Base-by-base conservation (phyloP, 2,888 invertebrate species). In the Galerucella calmariensis region DNA sequence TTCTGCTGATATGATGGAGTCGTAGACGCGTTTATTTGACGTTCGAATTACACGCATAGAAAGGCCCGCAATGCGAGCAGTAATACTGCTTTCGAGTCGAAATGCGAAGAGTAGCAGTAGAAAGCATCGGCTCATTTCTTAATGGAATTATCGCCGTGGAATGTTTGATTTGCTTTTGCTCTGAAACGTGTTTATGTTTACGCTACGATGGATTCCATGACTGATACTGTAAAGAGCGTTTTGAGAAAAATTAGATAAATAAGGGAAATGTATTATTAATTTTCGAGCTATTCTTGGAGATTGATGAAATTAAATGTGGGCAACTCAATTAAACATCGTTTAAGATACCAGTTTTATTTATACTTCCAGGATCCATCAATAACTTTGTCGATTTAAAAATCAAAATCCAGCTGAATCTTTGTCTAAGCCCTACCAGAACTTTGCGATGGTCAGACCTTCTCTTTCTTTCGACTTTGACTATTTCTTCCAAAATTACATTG, bases 101-200 rank as follows among this genome's bases (percentile, higher is more conserved):
- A 16, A 56, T 16, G 56, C n/a, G 56, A 56, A 20, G 76, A 81
- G 77, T 82, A 81, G 81, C 35, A 83, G 82, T 84, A 83, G 82
- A 84, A 83, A 85, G 85, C 86, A 81, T 85, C 85, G 84, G 85
- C 85, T 86, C 85, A 86, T 86, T 86, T 85, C 86, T 86, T 86
- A 86, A 86, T 86, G 86, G 86, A 86, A 86, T 86, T 86, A 86
- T 84, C 83, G 83, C 84, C 81, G 82, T 78, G 84, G 80, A 81
- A 78, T 86, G 84, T 86, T 85, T 86, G 83, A 83, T 81, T 84
- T 82, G 46, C 63, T 65, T 81, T 84, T 66, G 66, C 66, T 72
- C 48, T 27, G 66, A 44, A 72, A 67, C 66, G 66, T 53, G 66
- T 59, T 59, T 69, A 59, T 53, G 58, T 59, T 59, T 69, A 66